These are phyloP conservation scores for Urocolius indicus DNA, from an alignment of 2,113 vertebrate genomes.

Conservation along the genomic window DNA sequence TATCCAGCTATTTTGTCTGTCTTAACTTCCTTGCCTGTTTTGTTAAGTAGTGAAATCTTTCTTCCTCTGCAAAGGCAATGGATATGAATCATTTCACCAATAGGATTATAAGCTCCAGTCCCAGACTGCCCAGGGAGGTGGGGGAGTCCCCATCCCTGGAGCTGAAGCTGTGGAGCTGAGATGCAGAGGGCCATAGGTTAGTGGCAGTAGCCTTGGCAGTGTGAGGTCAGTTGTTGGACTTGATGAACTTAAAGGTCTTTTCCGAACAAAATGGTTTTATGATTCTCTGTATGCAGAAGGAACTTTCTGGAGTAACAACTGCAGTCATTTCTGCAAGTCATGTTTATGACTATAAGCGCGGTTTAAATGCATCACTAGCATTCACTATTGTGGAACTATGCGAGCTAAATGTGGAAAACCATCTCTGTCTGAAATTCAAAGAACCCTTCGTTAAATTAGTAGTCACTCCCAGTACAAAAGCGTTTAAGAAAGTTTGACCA, in stretches of 20 bases:
- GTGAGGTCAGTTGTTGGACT: no score
- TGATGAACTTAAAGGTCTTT: no score
- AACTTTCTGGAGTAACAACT: no score
- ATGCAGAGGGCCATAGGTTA: no score
- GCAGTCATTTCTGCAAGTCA: background rate
- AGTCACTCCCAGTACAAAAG: background rate
- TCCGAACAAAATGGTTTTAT: no score
- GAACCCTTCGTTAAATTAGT: background rate
- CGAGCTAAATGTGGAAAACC: background rate
- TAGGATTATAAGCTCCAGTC: no score
- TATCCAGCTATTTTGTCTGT: background rate
- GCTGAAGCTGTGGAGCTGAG: no score
- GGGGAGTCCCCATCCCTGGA: no score
- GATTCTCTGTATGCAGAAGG: no score
- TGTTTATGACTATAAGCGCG: background rate
- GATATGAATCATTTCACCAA: background rate
- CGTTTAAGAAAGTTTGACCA: background rate
- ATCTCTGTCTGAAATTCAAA: background rate
- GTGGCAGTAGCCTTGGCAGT: no score
- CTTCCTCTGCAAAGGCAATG: background rate
- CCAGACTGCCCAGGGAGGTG: no score
- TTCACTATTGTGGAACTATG: accelerated
- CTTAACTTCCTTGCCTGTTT: background rate
- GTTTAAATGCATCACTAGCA: background rate
- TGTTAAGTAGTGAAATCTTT: background rate